Evolutionary conservation across 2,113 vertebrate species (phyloP).

Genomic region (Cynopterus brachyotis): DNA sequence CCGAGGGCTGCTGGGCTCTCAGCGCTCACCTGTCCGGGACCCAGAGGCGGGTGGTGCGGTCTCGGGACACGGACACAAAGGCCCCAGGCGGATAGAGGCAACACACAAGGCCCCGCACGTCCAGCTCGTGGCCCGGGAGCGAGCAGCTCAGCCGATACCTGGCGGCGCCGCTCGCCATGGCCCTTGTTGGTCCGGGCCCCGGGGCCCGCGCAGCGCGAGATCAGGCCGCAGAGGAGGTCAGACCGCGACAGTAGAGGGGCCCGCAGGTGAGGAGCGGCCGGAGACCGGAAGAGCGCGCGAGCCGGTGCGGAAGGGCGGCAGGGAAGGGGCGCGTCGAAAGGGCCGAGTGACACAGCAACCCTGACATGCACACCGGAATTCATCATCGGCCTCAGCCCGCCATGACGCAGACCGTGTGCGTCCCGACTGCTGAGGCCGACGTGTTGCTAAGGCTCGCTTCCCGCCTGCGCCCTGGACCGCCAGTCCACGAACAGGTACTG

Average conservation of each 20-base stretch:
- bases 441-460: neutral
- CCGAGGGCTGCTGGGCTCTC: neutral
- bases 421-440: neutral
- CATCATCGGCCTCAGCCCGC: slow-evolving; percentile 37
- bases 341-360: slow-evolving; percentile 85
- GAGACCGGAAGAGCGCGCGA: slow-evolving; percentile 51
- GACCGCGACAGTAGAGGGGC: neutral
- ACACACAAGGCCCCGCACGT: slow-evolving; percentile 90
- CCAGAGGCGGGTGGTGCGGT: slow-evolving; percentile 95
- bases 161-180: slow-evolving; percentile 79
- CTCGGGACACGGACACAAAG: slow-evolving; percentile 96
- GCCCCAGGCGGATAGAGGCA: slow-evolving; percentile 88
- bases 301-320: slow-evolving; percentile 54
- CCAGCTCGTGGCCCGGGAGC: slow-evolving; percentile 92
- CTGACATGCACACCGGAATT: slow-evolving; percentile 47
- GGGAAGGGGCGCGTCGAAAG: neutral
- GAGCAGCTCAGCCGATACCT: slow-evolving; percentile 93
- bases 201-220: neutral
- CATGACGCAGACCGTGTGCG: slow-evolving; percentile 36
- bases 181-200: neutral
- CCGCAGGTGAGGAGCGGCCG: neutral
- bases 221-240: neutral
- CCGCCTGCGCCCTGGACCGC: fast-evolving
- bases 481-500: fast-evolving
- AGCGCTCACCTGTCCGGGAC: slow-evolving; percentile 89